Percentiles rank a stretch among this genome's conserved stretches.
Conservation (phyloP, 2,113 vertebrate genomes). For the Riparia riparia region DNA sequence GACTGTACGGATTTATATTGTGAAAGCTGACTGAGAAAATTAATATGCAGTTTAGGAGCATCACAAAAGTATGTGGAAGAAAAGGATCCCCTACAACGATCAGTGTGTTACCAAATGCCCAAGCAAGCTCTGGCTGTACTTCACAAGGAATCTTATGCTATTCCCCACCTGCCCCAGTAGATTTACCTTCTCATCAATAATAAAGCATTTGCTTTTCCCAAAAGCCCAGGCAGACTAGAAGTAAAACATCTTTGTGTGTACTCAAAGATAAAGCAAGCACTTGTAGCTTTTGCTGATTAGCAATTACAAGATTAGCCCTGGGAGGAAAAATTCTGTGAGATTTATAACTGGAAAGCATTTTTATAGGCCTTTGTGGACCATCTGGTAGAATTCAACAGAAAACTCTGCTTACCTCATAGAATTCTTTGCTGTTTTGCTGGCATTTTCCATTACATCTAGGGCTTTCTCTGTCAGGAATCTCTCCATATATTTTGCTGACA, state of each 20-base stretch:
- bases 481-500: slow-evolving; percentile 15
- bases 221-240: neutral
- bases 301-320: neutral
- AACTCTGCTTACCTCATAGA: slow-evolving; percentile 15
- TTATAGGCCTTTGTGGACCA: neutral
- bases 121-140: neutral
- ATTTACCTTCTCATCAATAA: slow-evolving; percentile 29
- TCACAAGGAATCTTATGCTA: neutral
- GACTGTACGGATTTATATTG: neutral
- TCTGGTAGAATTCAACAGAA: slow-evolving; percentile 35
- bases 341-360: slow-evolving; percentile 34
- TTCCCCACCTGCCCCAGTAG: neutral
- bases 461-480: slow-evolving; percentile 12
- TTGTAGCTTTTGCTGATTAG: slow-evolving; percentile 39
- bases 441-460: slow-evolving; percentile 7
- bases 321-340: slow-evolving; percentile 16
- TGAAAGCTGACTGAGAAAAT: neutral
- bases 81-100: neutral
- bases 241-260: neutral
- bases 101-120: neutral
- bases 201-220: slow-evolving; percentile 1
- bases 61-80: neutral
- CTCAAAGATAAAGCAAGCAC: slow-evolving; percentile 37
- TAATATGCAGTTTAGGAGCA: neutral
- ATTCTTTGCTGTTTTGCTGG: slow-evolving; percentile 14